Conservation (phyloP, 2,797 vertebrate species). For the Falco naumanni region DNA sequence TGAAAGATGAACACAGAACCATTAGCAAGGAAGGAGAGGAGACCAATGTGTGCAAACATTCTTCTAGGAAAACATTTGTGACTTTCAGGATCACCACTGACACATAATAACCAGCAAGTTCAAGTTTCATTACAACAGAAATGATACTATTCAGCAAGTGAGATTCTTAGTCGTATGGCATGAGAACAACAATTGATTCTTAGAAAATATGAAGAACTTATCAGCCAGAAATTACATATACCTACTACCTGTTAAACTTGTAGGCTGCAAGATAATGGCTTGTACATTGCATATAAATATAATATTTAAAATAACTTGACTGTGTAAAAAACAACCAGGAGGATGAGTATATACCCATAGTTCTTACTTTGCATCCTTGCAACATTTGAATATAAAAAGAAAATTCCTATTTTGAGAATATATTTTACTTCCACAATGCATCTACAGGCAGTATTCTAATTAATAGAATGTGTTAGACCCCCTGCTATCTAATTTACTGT, state of each 20-base stretch:
- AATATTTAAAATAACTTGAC: neutral
- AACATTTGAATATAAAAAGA: neutral
- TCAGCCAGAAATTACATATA: neutral
- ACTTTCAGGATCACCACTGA: neutral
- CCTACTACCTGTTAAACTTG: neutral
- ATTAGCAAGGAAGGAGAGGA: neutral
- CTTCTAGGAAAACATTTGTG: neutral
- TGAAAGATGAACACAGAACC: neutral
- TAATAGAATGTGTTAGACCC: neutral
- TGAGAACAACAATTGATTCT: constrained; percentile 20
- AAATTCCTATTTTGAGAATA: neutral
- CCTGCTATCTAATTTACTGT: neutral
- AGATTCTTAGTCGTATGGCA: neutral
- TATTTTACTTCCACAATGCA: neutral
- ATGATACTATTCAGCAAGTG: neutral
- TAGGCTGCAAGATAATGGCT: neutral
- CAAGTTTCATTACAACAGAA: neutral
- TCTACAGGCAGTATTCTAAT: neutral
- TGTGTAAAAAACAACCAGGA: neutral
- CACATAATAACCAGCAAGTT: neutral
- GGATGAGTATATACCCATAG: neutral
- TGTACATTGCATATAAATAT: neutral
- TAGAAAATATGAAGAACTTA: constrained; percentile 1
- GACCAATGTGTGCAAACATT: neutral
- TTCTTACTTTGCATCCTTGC: neutral